Conservation (phyloP, 2,888 invertebrate genomes). For the Cenopis cana region DNA sequence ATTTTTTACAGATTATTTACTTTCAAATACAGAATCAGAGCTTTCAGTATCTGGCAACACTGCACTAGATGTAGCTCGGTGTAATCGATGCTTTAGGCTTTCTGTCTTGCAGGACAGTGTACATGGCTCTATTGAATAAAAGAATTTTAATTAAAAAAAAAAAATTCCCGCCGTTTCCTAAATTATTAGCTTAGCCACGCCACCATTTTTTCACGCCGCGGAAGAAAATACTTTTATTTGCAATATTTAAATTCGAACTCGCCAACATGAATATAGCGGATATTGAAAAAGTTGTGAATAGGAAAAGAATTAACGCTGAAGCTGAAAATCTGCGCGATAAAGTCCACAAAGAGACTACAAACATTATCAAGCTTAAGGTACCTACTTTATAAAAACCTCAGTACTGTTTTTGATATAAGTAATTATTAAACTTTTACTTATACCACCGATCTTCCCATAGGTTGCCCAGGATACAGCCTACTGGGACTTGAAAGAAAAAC, state of each 20-base stretch:
- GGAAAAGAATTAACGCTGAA: conserved; percentile 66
- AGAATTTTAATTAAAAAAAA: not conserved
- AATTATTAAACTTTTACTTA: not conserved
- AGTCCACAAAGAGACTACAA: conserved; percentile 67
- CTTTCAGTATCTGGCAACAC: no score
- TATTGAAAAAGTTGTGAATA: conserved; percentile 63
- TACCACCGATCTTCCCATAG: conserved; percentile 50
- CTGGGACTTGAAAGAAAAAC: conserved; percentile 73
- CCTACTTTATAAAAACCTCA: not conserved
- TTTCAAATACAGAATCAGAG: no score
- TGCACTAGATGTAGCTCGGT: no score
- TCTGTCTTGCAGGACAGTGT: no score
- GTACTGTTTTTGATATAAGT: not conserved
- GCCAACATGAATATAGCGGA: conserved; percentile 64
- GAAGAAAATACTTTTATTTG: not conserved
- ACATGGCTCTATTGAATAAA: no score
- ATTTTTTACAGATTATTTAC: no score
- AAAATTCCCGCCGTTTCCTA: conserved; percentile 14
- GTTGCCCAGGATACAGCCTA: conserved; percentile 76
- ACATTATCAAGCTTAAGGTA: conserved; percentile 74
- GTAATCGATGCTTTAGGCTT: no score
- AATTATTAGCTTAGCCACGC: not conserved
- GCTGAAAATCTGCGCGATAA: conserved; percentile 70
- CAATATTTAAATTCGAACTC: not conserved
- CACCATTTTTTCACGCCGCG: not conserved